A percentile compares a stretch with the other conserved stretches of the same genome.
Evolutionary conservation across 2,797 vertebrate species (phyloP).

Genomic region (Xenops minutus): DNA sequence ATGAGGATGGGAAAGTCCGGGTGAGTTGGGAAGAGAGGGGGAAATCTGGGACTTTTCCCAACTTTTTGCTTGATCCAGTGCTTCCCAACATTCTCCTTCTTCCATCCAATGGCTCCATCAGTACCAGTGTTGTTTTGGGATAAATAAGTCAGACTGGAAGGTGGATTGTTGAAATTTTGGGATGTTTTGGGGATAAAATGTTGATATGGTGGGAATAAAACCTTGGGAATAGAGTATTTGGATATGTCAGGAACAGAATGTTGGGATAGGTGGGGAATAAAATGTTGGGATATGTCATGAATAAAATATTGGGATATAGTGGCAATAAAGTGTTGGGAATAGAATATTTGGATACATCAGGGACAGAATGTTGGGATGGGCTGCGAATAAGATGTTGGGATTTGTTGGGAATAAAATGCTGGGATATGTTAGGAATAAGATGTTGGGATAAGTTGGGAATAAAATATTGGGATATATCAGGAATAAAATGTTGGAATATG

Average conservation of each 20-base stretch:
- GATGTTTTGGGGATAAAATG: not conserved
- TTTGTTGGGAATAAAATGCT: not conserved
- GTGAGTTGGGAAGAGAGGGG: constrained; percentile 61
- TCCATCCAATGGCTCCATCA: not conserved
- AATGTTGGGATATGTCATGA: not conserved
- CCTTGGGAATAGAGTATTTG: not conserved
- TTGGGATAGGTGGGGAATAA: not conserved
- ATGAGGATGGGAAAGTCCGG: constrained; percentile 70
- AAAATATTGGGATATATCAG: not conserved
- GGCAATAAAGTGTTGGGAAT: not conserved
- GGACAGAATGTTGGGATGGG: not conserved
- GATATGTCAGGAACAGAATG: not conserved
- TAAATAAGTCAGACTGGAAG: fast-evolving
- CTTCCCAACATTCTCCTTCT: not conserved
- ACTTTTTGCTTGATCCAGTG: not conserved
- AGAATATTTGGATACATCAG: not conserved
- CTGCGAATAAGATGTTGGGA: not conserved
- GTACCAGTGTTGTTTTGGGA: not conserved
- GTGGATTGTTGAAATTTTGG: not conserved
- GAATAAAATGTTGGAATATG: not conserved
- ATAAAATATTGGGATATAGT: not conserved
- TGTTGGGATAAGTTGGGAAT: not conserved
- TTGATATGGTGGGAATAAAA: not conserved
- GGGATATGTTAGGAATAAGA: not conserved
- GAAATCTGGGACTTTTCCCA: not conserved